A percentile compares a stretch with the other conserved stretches of the same genome.
These are phyloP conservation scores for Phoxinus phoxinus DNA, from an alignment of 2,113 vertebrate genomes.

Conservation along the genomic window DNA sequence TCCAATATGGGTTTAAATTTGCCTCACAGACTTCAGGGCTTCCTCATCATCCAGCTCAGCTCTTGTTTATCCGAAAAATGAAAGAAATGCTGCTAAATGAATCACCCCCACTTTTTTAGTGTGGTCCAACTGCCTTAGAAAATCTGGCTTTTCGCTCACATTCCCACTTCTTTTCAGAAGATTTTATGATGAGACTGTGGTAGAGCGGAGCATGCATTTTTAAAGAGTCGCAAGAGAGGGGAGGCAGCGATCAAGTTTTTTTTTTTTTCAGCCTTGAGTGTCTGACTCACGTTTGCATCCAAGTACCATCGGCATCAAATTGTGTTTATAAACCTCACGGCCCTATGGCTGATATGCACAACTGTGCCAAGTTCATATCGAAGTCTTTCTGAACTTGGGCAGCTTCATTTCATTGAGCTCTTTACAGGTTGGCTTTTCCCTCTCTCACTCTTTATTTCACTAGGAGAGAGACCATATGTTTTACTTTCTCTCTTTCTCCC, in stretches of 20 bases:
- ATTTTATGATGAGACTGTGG: not conserved
- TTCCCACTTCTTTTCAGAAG: not conserved
- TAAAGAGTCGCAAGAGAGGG: not conserved
- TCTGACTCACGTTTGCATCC: constrained; percentile 29
- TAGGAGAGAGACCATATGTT: not conserved
- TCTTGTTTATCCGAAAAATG: constrained; percentile 6
- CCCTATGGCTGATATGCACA: not conserved
- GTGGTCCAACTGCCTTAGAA: constrained; percentile 20
- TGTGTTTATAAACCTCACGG: constrained; percentile 18
- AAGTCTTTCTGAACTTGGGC: constrained; percentile 38
- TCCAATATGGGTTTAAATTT: constrained; percentile 27
- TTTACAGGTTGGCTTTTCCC: not conserved
- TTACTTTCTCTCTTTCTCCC: not conserved
- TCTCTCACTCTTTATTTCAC: not conserved
- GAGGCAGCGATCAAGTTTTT: constrained; percentile 25
- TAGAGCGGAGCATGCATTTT: constrained; percentile 6
- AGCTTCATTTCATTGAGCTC: not conserved
- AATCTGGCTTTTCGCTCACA: not conserved
- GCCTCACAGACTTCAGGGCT: constrained; percentile 7
- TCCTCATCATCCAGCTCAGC: constrained; percentile 5
- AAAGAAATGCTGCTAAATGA: constrained; percentile 14
- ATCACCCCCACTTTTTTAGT: not conserved
- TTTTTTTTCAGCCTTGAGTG: constrained; percentile 29
- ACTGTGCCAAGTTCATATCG: constrained; percentile 8
- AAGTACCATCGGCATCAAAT: constrained; percentile 24